A percentile compares a stretch with the other conserved stretches of the same genome.
Evolutionary conservation across 2,888 invertebrate species (phyloP).

Genomic region (Pelosia muscerda): DNA sequence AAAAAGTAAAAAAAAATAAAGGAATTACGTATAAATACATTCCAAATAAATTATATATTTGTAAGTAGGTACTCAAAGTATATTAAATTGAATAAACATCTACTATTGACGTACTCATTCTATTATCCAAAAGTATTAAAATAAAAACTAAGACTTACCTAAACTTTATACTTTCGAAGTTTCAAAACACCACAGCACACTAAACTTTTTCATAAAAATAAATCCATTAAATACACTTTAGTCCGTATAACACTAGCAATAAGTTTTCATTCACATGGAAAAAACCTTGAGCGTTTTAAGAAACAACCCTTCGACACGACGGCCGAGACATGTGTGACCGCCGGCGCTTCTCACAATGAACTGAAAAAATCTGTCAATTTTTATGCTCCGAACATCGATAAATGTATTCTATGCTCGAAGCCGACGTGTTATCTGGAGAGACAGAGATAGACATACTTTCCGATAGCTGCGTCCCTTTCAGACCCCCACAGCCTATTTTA

Average conservation of each 20-base stretch:
- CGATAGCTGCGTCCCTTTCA: conserved; percentile 70
- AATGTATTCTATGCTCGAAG: conserved; percentile 83
- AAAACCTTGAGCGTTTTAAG: conserved; percentile 60
- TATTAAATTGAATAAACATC: background rate
- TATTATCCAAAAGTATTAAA: conserved; percentile 2
- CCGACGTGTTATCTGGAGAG: conserved; percentile 78
- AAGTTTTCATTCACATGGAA: conserved; percentile 51
- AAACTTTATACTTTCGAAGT: conserved; percentile 45
- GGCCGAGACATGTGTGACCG: conserved; percentile 63
- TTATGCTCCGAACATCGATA: conserved; percentile 86
- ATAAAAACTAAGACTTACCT: conserved; percentile 51
- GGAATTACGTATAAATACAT: no score
- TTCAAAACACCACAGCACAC: conserved; percentile 64
- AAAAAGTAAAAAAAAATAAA: background rate
- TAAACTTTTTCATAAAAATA: conserved; percentile 50
- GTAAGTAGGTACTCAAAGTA: no score
- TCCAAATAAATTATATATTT: background rate
- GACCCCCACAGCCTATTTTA: conserved; percentile 84
- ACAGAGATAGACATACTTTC: conserved; percentile 57
- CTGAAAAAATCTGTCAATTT: conserved; percentile 88
- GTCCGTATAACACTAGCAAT: conserved; percentile 49
- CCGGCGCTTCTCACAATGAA: conserved; percentile 74
- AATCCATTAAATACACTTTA: conserved; percentile 60
- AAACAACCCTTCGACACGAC: conserved; percentile 70
- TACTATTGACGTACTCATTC: background rate